These are phyloP conservation scores for Diadophis punctatus DNA, from an alignment of 2,113 vertebrate species.

Conservation along the genomic window DNA sequence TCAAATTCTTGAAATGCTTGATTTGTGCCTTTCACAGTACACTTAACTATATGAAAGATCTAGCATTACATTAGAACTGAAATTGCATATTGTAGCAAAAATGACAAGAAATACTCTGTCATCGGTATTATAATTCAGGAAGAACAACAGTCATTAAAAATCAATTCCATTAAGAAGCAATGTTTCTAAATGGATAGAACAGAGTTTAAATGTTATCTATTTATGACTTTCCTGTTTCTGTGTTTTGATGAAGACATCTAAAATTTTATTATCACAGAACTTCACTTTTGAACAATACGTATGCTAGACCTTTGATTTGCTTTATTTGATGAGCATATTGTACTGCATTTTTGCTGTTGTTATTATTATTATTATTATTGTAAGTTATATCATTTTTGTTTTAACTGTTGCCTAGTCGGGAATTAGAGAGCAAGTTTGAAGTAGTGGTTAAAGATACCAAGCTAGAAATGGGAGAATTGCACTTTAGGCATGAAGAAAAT, in stretches of 20 bases:
- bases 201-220: conserved; percentile 38
- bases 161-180: conserved; percentile 58
- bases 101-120: conserved; percentile 60
- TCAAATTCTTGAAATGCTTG: conserved; percentile 55
- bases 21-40: conserved; percentile 54
- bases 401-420: not conserved
- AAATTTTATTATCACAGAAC: not conserved
- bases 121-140: conserved; percentile 54
- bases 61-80: conserved; percentile 61
- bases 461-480: not conserved
- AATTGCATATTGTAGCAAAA: conserved; percentile 65
- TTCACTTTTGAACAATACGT: conserved; percentile 14
- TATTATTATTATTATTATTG: not conserved
- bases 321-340: not conserved
- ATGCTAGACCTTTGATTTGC: not conserved
- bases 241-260: not conserved
- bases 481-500: not conserved
- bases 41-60: conserved; percentile 60
- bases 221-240: conserved; percentile 1
- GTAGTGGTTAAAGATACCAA: not conserved
- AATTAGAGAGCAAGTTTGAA: not conserved
- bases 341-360: not conserved
- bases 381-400: conserved; percentile 12
- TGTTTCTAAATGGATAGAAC: conserved; percentile 56
- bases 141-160: conserved; percentile 50